Conservation (phyloP, 2,797 vertebrate species). For the Onychomys arenicola region DNA sequence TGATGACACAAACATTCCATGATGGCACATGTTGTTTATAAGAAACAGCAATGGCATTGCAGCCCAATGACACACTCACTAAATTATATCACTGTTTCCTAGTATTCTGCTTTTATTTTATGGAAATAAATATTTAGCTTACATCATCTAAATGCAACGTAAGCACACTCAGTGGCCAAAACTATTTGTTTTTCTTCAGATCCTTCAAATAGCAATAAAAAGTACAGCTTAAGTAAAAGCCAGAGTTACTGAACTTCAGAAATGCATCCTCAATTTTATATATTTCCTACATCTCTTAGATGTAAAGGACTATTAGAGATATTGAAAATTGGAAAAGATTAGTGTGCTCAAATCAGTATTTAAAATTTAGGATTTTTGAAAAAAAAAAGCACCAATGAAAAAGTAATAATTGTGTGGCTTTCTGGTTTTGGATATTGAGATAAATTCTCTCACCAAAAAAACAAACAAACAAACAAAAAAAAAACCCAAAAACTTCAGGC, state of each 20-base stretch:
- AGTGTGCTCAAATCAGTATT: slow-evolving; percentile 28
- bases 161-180: neutral
- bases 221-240: neutral
- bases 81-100: neutral
- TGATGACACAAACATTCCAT: slow-evolving; percentile 9
- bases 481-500: neutral
- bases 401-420: slow-evolving; percentile 45
- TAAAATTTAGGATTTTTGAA: slow-evolving; percentile 46
- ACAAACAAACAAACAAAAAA: no score
- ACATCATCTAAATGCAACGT: neutral
- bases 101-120: slow-evolving; percentile 17
- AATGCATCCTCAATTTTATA: neutral
- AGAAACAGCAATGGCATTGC: slow-evolving; percentile 23
- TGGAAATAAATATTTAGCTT: slow-evolving; percentile 58
- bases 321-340: neutral
- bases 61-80: neutral
- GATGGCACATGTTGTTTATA: neutral
- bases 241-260: neutral
- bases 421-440: slow-evolving; percentile 51
- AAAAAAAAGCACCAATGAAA: slow-evolving; percentile 4
- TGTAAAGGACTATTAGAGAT: neutral
- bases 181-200: neutral
- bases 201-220: neutral
- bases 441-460: neutral
- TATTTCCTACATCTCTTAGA: slow-evolving; percentile 23